Base-by-base conservation (phyloP, 1,140 invertebrate genomes). In the Pogonomyrmex barbatus region DNA sequence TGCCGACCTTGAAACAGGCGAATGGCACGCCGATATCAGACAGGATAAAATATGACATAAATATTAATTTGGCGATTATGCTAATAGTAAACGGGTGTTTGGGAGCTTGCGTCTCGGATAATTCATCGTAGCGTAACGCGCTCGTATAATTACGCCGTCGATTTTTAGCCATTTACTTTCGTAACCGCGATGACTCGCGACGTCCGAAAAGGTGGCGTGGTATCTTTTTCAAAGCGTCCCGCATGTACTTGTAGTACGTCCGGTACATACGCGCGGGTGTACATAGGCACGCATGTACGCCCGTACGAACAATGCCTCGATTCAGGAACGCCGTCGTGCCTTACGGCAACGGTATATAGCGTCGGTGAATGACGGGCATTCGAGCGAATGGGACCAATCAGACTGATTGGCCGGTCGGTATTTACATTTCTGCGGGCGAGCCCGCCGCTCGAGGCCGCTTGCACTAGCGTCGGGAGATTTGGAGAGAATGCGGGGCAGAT, bases 321-420 rank as follows among this genome's bases (percentile, higher is more conserved):
- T 92, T 87, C 86, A 89, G 81, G 79, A 89, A 87, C 88, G 85
- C 75, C 39, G 81, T 54, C 52, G 83, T 85, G 89, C 89, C 91
- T 87, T 87, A 87, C 90, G 90, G 92, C 90, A 75, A 87, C 77
- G 87, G 52, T 90, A 77, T 90, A 85, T 75, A 87, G 54, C 86
- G 82, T 86, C 82, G 86, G 86, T 89, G 91, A 92, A 92, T 92
- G 91, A 93, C 87, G 92, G 86, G 89, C 87, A 93, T 91, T 88
- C 90, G 90, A 92, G 91, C 91, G 91, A 93, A 91, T 91, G 89
- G 84, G 90, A 93, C 92, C 92, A 93, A 94, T 93, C 92, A 92
- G 92, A 75, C 92, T 93, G 93, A 93, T 94, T 93, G 92, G 92
- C 92, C 92, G 82, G 88, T 88, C 87, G 92, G 91, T 94, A 93